Conservation (phyloP, 2,888 invertebrate species). For the Tachina lurida region DNA sequence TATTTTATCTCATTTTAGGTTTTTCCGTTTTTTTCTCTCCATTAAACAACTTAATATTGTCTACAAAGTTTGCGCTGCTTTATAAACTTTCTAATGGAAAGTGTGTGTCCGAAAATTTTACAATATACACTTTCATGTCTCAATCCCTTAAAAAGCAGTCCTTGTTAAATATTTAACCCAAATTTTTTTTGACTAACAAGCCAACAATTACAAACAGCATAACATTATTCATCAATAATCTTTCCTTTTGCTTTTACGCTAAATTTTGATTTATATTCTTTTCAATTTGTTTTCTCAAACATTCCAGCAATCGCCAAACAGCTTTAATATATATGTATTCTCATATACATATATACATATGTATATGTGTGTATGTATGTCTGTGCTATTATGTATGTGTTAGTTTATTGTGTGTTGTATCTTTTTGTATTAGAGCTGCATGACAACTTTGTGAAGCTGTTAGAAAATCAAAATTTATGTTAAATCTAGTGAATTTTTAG, state of each 20-base stretch:
- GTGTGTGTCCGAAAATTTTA: neutral
- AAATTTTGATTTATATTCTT: constrained; percentile 53
- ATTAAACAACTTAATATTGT: constrained; percentile 22
- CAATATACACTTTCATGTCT: neutral
- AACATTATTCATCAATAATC: constrained; percentile 53
- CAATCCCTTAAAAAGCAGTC: neutral
- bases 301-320: constrained; percentile 52
- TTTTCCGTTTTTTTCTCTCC: neutral
- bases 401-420: neutral
- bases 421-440: constrained; percentile 2
- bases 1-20: constrained; percentile 7
- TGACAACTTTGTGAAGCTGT: neutral
- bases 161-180: constrained; percentile 57
- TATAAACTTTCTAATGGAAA: constrained; percentile 5
- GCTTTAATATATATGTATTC: constrained; percentile 25
- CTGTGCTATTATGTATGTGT: neutral
- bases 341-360: too few species aligned
- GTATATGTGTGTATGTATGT: too few species aligned
- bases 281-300: constrained; percentile 54
- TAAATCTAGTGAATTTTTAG: constrained; percentile 66
- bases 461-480: constrained; percentile 21
- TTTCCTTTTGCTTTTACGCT: constrained; percentile 35
- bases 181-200: neutral
- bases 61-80: constrained; percentile 26
- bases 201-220: neutral